Evolutionary conservation across 2,113 vertebrate genomes (phyloP).

Genomic region (Agelaius tricolor): DNA sequence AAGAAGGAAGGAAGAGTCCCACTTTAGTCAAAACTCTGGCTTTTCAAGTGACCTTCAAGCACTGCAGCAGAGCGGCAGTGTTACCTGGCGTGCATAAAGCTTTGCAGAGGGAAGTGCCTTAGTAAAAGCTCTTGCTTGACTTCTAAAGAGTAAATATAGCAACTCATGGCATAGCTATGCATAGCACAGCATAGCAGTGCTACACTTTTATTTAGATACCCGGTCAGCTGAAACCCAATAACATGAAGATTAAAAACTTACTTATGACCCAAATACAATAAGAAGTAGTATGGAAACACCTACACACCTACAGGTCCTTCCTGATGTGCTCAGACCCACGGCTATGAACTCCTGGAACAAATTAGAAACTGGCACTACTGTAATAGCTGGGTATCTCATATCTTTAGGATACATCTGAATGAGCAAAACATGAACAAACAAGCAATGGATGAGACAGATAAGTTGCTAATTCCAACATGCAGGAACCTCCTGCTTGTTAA

Average conservation of each 20-base stretch:
- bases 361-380: not conserved
- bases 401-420: conserved; percentile 38
- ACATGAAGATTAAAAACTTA: not conserved
- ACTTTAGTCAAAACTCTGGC: not conserved
- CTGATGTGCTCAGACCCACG: not conserved
- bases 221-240: not conserved
- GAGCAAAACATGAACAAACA: conserved; percentile 42
- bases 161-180: not conserved
- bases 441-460: conserved; percentile 27
- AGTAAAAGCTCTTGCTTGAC: not conserved
- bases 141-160: not conserved
- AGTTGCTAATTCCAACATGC: conserved; percentile 13
- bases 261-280: not conserved
- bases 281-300: not conserved
- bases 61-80: not conserved
- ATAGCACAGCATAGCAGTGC: not conserved
- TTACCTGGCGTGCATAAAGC: not conserved
- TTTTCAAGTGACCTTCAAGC: not conserved
- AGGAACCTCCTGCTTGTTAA: not conserved
- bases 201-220: not conserved
- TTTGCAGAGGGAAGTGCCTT: not conserved
- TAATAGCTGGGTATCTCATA: conserved; percentile 17
- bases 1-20: not conserved
- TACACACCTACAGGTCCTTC: not conserved
- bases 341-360: conserved; percentile 5